Evolutionary conservation across 2,888 invertebrate genomes (phyloP).

Genomic region (Drosophila meridiana): DNA sequence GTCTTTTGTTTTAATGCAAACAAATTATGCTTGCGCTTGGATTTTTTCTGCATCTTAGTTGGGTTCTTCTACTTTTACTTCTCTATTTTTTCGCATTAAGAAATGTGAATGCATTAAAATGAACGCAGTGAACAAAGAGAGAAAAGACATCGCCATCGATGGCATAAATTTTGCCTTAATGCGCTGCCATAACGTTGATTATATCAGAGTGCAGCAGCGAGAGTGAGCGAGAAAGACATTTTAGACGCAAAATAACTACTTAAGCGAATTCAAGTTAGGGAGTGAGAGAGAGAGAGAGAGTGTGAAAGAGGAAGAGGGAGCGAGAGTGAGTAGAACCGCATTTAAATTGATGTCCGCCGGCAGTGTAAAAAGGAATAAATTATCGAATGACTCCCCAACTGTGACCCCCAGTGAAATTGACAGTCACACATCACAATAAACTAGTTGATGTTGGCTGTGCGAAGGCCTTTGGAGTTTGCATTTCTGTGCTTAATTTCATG

Average conservation of each 20-base stretch:
- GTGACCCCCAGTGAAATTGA: slow-evolving; percentile 2
- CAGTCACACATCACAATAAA: slow-evolving; percentile 19
- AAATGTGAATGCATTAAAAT: slow-evolving; percentile 62
- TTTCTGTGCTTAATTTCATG: slow-evolving; percentile 22
- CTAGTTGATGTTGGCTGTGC: background rate
- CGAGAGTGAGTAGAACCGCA: slow-evolving; percentile 2
- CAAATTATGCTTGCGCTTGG: slow-evolving; percentile 21
- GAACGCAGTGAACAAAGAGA: slow-evolving; percentile 13
- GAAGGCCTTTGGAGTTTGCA: background rate
- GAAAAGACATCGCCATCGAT: slow-evolving; percentile 33
- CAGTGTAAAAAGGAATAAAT: slow-evolving; percentile 54
- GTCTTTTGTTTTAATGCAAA: slow-evolving; percentile 10
- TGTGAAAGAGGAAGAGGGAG: background rate
- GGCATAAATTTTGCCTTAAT: slow-evolving; percentile 72
- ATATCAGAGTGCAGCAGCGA: slow-evolving; percentile 26
- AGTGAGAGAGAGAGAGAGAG: slow-evolving; percentile 20
- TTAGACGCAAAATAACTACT: background rate
- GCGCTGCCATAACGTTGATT: slow-evolving; percentile 74
- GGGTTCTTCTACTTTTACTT: background rate
- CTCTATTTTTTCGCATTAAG: slow-evolving; percentile 39
- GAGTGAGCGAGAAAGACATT: slow-evolving; percentile 2
- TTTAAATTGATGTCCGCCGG: slow-evolving; percentile 50
- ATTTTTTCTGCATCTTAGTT: slow-evolving; percentile 14
- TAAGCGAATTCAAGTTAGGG: slow-evolving; percentile 32
- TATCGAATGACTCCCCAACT: slow-evolving; percentile 37